These are phyloP conservation scores for Ernsta delagoae DNA, from an alignment of 2,888 invertebrate genomes.

Conservation along the genomic window DNA sequence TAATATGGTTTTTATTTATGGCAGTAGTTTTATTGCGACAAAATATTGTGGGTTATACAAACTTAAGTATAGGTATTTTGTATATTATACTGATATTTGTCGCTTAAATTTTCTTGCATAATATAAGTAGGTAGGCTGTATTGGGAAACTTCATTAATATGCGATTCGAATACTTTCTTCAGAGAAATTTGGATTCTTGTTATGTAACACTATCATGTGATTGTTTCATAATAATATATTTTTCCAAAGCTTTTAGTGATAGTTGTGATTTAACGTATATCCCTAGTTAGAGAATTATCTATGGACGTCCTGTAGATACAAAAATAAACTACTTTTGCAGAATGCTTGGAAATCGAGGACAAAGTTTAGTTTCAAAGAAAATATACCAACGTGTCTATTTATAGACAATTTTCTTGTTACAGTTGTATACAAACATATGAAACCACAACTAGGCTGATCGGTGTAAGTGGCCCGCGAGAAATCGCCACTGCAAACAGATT, in stretches of 20 bases:
- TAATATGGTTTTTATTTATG: no score
- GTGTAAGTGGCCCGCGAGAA: constrained; percentile 56
- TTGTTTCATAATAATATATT: not conserved
- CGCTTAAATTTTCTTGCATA: constrained; percentile 13
- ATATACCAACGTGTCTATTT: not conserved
- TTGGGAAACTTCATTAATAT: constrained; percentile 17
- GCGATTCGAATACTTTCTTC: constrained; percentile 26
- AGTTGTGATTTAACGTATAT: no score
- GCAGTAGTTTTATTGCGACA: no score
- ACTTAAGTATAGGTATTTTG: no score
- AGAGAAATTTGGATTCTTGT: constrained; percentile 21
- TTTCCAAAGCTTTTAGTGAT: not conserved
- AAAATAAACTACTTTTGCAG: no score
- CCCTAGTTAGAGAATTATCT: no score
- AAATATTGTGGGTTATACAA: no score
- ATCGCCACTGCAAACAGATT: constrained; percentile 66
- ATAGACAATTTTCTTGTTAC: constrained; percentile 43
- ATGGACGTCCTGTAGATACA: no score
- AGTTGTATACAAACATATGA: constrained; percentile 48
- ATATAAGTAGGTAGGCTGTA: not conserved
- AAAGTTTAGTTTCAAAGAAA: not conserved
- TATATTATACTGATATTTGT: no score
- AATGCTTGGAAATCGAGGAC: not conserved
- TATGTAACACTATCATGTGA: constrained; percentile 4
- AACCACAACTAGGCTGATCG: constrained; percentile 65